Conservation (phyloP, 2,888 invertebrate species). For the Caprella mutica region DNA sequence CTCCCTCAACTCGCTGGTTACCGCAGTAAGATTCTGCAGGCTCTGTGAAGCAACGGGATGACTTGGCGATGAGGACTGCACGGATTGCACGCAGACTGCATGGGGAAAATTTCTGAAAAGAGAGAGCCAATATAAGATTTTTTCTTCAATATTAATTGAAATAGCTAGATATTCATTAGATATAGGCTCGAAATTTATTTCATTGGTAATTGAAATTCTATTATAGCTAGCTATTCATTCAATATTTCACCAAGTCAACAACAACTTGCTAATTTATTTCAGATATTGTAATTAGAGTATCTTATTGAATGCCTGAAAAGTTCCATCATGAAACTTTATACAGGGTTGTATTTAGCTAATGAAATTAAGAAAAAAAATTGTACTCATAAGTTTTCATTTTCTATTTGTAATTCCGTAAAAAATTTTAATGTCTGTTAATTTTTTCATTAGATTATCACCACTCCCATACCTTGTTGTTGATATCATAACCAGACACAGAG, state of each 20-base stretch:
- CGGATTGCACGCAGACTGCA: slow-evolving; percentile 85
- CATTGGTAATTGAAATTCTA: too few species aligned
- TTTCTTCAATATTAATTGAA: too few species aligned
- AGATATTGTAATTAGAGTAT: too few species aligned
- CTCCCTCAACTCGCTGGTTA: slow-evolving; percentile 78
- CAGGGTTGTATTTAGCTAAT: too few species aligned
- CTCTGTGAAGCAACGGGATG: slow-evolving; percentile 80
- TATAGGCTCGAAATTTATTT: too few species aligned
- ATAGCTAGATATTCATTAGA: too few species aligned
- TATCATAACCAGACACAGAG: slow-evolving; percentile 89
- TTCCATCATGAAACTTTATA: too few species aligned
- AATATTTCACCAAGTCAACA: too few species aligned
- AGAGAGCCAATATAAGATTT: too few species aligned
- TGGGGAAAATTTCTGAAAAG: slow-evolving; percentile 85
- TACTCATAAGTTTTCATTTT: background rate
- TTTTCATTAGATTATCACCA: background rate
- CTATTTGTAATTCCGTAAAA: background rate
- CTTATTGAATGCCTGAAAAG: too few species aligned
- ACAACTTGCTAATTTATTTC: too few species aligned
- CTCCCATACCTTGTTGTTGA: slow-evolving; percentile 88
- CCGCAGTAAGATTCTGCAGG: slow-evolving; percentile 94
- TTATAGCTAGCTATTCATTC: too few species aligned
- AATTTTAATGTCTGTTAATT: background rate
- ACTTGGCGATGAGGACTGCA: slow-evolving; percentile 83
- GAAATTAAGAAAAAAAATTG: background rate